Conservation (phyloP, 2,113 vertebrate genomes). For the Podocnemis expansa region DNA sequence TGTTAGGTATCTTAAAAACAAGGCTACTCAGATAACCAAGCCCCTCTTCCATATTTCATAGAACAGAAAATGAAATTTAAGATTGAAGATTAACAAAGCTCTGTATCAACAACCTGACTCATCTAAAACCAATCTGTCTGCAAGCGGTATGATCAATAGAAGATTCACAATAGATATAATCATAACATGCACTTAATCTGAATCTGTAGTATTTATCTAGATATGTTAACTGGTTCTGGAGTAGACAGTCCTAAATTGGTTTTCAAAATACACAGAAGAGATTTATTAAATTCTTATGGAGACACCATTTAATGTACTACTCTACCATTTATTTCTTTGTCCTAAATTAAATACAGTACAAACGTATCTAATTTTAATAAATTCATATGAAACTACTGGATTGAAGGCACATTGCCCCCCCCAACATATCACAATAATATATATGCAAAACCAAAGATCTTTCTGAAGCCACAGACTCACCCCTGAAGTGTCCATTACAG, state of each 20-base stretch:
- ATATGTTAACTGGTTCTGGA: not conserved
- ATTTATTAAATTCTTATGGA: not conserved
- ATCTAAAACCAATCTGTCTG: not conserved
- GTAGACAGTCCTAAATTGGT: not conserved
- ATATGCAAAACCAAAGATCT: not conserved
- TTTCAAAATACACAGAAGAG: not conserved
- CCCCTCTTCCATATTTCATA: fast-evolving
- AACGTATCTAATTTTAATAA: not conserved
- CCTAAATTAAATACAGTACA: not conserved
- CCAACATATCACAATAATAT: not conserved
- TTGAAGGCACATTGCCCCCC: not conserved
- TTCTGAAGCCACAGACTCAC: not conserved
- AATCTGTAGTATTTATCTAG: not conserved
- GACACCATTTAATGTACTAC: not conserved
- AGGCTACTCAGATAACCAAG: not conserved
- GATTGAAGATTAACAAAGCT: not conserved
- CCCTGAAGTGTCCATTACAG: not conserved
- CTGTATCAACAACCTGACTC: fast-evolving
- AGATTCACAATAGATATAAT: not conserved
- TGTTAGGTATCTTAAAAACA: not conserved
- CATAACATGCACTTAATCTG: not conserved
- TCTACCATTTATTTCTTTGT: not conserved
- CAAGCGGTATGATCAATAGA: not conserved
- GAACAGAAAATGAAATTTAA: not conserved
- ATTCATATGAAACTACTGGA: not conserved